Evolutionary conservation across 2,113 vertebrate genomes (phyloP), one percentile per base, ranked within the genome.

Genomic region (Aythya baeri): DNA sequence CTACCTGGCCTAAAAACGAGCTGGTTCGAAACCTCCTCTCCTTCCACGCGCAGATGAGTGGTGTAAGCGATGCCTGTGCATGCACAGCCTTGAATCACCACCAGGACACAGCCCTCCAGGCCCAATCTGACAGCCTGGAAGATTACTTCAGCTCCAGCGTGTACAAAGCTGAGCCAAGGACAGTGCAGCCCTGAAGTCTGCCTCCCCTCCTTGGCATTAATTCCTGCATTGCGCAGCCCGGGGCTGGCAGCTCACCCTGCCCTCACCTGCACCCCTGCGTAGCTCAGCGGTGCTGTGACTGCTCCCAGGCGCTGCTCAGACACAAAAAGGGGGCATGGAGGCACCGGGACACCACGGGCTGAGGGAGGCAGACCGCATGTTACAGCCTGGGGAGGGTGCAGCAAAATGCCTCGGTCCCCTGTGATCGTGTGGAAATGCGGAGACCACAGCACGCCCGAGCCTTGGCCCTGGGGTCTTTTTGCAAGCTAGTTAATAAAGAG

Each of bases 401-500:
- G 78, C 0, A 1, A 16, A 61, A 22, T 0, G 5, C 58, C 55
- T 5, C 50, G 25, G 38, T 36, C 21, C 31, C 44, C 21, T 17
- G 0, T 1, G 1, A 36, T 11, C 21, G 27, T 32, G 50, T 7
- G 2, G 16, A 18, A 55, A 11, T 3, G 4, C 59, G 32, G 13
- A 50, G 44, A 15, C 13, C 49, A 3, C 84, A 57, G 83, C 86
- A 79, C 17, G 63, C 36, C 17, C 9, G 4, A 50, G 44, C 4
- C 7, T 3, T 11, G 23, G 82, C n/a, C n/a, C 59, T 34, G 44
- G 32, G 4, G 49, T 3, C 25, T 26, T 70, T 63, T 0, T 72
- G 38, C 36, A 75, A 89, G 65, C 46, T 89, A 17, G 13, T 8
- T 49, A 96, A 94, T 75, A 86, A 95, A 94, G 31, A 81, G 52